Conservation (phyloP, 2,797 vertebrate species). For the Thaleichthys pacificus region DNA sequence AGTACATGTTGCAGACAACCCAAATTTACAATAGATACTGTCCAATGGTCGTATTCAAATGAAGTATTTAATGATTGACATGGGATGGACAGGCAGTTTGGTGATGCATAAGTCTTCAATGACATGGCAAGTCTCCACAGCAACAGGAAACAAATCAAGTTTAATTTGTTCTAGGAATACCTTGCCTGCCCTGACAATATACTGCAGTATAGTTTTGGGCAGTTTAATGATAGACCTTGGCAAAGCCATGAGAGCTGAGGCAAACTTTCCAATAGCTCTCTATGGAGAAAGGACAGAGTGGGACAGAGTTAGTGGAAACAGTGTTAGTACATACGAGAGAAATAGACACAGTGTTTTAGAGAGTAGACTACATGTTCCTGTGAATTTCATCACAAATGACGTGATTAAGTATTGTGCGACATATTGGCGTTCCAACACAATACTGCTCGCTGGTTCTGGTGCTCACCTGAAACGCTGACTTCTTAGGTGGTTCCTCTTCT, state of each 20-base stretch:
- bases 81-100: constrained; percentile 74
- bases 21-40: not conserved
- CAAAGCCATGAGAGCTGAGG: constrained; percentile 96
- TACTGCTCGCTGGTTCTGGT: not conserved
- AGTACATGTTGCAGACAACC: constrained; percentile 15
- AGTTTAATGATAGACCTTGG: constrained; percentile 99
- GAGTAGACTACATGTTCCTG: not conserved
- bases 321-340: not conserved
- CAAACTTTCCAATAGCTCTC: constrained; percentile 99
- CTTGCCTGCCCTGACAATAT: constrained; percentile 97
- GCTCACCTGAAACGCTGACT: constrained; percentile 88
- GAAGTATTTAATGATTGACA: constrained; percentile 8
- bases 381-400: not conserved
- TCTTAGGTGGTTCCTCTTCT: constrained; percentile 84
- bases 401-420: too few relatives aligned
- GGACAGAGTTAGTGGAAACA: constrained; percentile 57
- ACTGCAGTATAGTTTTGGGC: constrained; percentile 98
- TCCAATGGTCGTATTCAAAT: not conserved
- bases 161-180: constrained; percentile 75
- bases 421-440: too few relatives aligned
- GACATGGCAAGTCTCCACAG: constrained; percentile 57
- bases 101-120: constrained; percentile 37
- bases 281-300: constrained; percentile 84
- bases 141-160: constrained; percentile 46
- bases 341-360: not conserved